Base-by-base conservation (phyloP, 2,113 vertebrate genomes). In the Pollachius pollachius region DNA sequence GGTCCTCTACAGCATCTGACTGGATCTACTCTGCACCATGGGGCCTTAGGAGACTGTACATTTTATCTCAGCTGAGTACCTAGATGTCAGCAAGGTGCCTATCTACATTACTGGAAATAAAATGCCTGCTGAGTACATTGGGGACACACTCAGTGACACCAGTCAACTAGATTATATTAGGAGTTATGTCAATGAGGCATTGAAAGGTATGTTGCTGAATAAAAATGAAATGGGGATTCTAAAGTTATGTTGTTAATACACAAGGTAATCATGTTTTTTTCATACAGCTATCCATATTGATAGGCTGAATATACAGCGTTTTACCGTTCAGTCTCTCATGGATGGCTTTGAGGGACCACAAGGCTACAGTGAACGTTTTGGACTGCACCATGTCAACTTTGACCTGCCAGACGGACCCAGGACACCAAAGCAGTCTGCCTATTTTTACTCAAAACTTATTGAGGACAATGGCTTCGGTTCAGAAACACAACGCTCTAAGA, bases 71-170 rank as follows among this genome's bases (percentile, higher is more conserved):
- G 74, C 77, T 65, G 94, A 95, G 73, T 98, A 97, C 12, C 87
- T 92, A 27, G 84, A 1, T 0, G 81, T 13, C 52, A 84, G 73
- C 1, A 89, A 85, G 65, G 82, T 98, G 11, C 95, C 96, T 0
- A 89, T 98, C 79, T 93, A 94, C 76, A 89, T 99, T 80, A 95
- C 94, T 75, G 95, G 94, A 12, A 96, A 94, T 37, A 96, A 96
- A 19, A 84, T 96, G 86, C 94, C 95, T 0, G 89, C 88, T 1
- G 80, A 75, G 18, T 87, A 88, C 2, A 1, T 15, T 0, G 80
- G 5, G 0, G 91, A 94, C 68, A 77, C 65, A 17, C 23, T 94
- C n/a, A 92, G 94, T 52, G 96, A 98, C 73, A 92, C 78, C 0
- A 72, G 70, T 37, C 87, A 93, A 75, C 91, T 93, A 21, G 78